phyloP scores from a whole-genome alignment of 2,113 vertebrate genomes.

The Gasterosteus aculeatus region DNA sequence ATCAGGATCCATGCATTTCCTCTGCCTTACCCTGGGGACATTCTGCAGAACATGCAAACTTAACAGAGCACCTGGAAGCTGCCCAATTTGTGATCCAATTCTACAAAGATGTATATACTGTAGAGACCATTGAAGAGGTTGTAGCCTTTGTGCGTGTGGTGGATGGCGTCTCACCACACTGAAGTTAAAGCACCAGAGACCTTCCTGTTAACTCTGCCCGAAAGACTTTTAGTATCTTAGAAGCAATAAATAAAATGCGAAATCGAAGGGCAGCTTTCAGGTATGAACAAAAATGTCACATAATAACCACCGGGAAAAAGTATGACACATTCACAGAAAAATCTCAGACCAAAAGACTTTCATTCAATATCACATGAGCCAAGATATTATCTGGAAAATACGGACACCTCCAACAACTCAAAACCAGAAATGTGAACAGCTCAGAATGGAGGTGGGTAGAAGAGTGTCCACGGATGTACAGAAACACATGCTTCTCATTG shows the following conservation, averaged over 20 bases:
- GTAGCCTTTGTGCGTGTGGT: too few relatives aligned
- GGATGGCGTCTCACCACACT: not conserved
- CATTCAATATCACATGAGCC: not conserved
- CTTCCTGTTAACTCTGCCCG: conserved; percentile 6
- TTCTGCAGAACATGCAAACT: conserved; percentile 25
- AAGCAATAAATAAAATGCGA: not conserved
- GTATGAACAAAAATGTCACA: not conserved
- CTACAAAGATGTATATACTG: not conserved
- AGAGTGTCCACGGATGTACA: conserved; percentile 1
- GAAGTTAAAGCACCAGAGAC: not conserved
- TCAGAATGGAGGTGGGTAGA: not conserved
- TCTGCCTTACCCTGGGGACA: conserved; percentile 1
- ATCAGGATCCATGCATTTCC: conserved; percentile 37
- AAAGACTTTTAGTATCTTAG: not conserved
- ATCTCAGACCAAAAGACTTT: not conserved
- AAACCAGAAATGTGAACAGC: conserved; percentile 8
- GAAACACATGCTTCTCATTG: conserved; percentile 19
- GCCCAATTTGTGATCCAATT: not conserved
- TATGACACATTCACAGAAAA: conserved; percentile 17
- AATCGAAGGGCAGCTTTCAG: conserved; percentile 17
- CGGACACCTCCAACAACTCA: not conserved
- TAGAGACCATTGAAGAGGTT: not conserved
- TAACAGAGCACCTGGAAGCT: conserved; percentile 10
- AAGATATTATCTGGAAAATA: conserved; percentile 23
- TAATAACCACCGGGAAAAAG: not conserved